Conservation (phyloP, 2,113 vertebrate species). For the Mastomys coucha region DNA sequence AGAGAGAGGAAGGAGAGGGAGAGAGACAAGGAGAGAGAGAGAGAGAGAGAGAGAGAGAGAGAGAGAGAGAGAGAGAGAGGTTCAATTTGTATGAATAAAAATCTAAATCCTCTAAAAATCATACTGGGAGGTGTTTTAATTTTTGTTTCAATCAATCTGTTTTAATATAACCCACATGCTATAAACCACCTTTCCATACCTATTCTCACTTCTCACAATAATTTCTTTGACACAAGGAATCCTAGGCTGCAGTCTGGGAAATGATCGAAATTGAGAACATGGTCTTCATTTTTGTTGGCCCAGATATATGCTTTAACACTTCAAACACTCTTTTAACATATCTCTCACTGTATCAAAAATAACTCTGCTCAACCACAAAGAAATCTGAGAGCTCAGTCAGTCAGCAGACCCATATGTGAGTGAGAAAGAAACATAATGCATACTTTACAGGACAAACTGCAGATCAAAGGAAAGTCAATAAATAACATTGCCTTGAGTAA, state of each 20-base stretch:
- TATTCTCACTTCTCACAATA: constrained; percentile 40
- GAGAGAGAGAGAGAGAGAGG: not conserved
- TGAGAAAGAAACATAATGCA: constrained; percentile 78
- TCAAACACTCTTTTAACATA: constrained; percentile 85
- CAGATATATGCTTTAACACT: constrained; percentile 81
- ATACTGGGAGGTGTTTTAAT: not conserved
- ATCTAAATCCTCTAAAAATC: constrained; percentile 5
- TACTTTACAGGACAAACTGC: constrained; percentile 77
- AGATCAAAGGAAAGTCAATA: constrained; percentile 71
- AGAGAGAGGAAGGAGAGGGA: too few relatives aligned
- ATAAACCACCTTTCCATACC: constrained; percentile 2
- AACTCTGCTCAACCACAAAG: constrained; percentile 81
- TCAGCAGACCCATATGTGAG: constrained; percentile 75
- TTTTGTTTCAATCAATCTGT: constrained; percentile 45
- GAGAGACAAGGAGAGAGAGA: too few relatives aligned
- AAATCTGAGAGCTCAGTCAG: constrained; percentile 81
- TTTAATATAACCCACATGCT: not conserved
- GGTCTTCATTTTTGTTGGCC: constrained; percentile 77
- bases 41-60: not conserved
- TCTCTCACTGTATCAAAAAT: constrained; percentile 83
- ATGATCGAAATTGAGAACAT: constrained; percentile 77
- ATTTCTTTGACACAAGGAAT: constrained; percentile 67
- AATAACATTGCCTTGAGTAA: constrained; percentile 55
- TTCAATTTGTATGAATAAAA: not conserved
- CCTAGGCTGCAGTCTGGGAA: constrained; percentile 69